phyloP scores from a whole-genome alignment of 1,140 invertebrate genomes.

The Habropoda laboriosa region DNA sequence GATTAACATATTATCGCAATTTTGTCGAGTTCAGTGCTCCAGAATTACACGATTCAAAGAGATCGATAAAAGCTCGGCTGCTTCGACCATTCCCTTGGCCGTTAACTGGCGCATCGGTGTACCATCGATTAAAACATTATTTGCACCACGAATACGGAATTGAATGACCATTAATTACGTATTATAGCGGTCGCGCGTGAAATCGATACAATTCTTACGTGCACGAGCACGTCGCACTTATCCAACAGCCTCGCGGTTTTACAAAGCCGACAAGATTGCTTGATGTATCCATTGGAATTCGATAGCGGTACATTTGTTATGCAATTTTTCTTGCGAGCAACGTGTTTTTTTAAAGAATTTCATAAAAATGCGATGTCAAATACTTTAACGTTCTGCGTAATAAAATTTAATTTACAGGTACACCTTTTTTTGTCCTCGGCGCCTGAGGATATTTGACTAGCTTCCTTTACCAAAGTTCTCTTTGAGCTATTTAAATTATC shows the following conservation, averaged over 20 bases:
- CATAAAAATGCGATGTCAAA: no score
- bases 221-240: background rate
- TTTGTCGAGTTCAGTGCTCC: background rate
- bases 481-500: no score
- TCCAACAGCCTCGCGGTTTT: constrained; percentile 18
- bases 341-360: no score
- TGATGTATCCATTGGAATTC: constrained; percentile 6
- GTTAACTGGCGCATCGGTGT: background rate
- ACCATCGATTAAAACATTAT: background rate
- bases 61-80: background rate
- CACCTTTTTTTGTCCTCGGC: no score
- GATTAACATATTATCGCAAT: background rate
- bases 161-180: constrained; percentile 24
- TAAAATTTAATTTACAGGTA: no score
- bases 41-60: background rate
- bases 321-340: no score
- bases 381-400: no score
- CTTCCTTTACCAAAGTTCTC: no score
- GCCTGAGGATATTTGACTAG: no score
- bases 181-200: constrained; percentile 1
- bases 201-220: constrained; percentile 24
- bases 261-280: constrained; percentile 19
- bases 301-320: constrained; percentile 1
- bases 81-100: no score
- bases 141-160: background rate